Percentiles rank a stretch among this genome's conserved stretches.
These are phyloP conservation scores for Emys orbicularis DNA, from an alignment of 2,797 vertebrate genomes.

Conservation along the genomic window DNA sequence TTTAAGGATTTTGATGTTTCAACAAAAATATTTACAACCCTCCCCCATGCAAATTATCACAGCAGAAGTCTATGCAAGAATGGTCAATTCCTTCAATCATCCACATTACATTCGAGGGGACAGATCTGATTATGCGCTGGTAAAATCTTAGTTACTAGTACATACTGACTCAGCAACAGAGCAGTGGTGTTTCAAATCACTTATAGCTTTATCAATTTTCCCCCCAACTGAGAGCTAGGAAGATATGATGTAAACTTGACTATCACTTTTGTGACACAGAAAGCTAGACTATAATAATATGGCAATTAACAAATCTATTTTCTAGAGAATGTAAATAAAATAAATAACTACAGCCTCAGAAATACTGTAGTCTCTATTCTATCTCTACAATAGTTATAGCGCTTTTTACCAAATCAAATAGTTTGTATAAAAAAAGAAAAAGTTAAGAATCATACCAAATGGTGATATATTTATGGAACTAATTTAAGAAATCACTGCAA, in stretches of 20 bases:
- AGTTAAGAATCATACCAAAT: neutral
- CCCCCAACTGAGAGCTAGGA: neutral
- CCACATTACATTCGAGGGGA: neutral
- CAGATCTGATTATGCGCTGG: neutral
- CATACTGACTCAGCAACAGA: neutral
- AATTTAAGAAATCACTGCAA: neutral
- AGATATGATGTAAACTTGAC: neutral
- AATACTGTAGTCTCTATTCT: neutral
- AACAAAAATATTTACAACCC: neutral
- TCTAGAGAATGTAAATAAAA: neutral
- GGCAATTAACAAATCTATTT: neutral
- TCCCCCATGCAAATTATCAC: neutral
- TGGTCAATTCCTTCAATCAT: neutral
- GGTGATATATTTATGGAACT: neutral
- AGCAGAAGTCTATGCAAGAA: neutral
- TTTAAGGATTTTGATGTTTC: neutral
- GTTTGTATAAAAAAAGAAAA: neutral
- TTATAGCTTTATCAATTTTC: neutral
- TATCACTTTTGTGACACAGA: neutral
- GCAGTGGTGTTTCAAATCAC: neutral
- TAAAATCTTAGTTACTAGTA: fast-evolving
- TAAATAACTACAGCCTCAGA: neutral
- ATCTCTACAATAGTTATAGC: neutral
- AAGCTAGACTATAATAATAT: neutral
- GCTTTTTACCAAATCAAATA: neutral